phyloP scores from a whole-genome alignment of 2,888 invertebrate genomes.

The Lottia scabra region DNA sequence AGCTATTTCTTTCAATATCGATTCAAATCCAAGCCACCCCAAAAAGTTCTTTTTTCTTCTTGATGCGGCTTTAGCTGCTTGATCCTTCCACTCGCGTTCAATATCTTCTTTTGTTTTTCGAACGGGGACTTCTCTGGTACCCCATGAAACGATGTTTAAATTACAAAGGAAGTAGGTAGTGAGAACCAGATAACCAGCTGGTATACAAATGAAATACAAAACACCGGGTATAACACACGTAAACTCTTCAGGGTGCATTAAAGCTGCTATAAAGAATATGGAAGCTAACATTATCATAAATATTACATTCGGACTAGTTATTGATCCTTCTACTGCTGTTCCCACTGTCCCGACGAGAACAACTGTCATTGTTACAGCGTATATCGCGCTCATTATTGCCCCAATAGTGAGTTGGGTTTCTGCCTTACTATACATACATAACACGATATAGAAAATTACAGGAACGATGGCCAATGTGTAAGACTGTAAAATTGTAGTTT shows the following conservation, averaged over 20 bases:
- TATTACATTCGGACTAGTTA: constrained; percentile 56
- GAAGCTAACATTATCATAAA: constrained; percentile 75
- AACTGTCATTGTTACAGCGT: constrained; percentile 99
- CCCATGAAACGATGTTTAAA: constrained; percentile 94
- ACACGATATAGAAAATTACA: constrained; percentile 88
- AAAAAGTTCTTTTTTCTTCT: constrained; percentile 82
- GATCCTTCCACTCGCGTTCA: constrained; percentile 83
- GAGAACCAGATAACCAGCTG: constrained; percentile 92
- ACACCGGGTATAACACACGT: constrained; percentile 75
- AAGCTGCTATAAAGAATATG: constrained; percentile 97
- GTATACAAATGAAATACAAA: constrained; percentile 90
- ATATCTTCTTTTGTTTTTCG: constrained; percentile 68
- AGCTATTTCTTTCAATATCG: constrained; percentile 45
- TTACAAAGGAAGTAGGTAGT: constrained; percentile 94
- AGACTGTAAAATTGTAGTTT: constrained; percentile 96
- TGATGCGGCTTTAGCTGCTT: constrained; percentile 71
- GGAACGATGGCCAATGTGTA: constrained; percentile 95
- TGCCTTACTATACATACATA: constrained; percentile 93
- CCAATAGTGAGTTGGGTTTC: constrained; percentile 81
- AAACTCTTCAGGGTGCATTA: constrained; percentile 90
- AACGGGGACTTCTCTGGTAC: constrained; percentile 82
- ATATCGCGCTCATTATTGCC: constrained; percentile 78
- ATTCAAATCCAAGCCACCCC: constrained; percentile 53
- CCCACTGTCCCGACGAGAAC: constrained; percentile 98
- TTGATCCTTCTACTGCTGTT: constrained; percentile 96